Conservation (phyloP, 2,888 invertebrate species). For the Syrista parreyssii region DNA sequence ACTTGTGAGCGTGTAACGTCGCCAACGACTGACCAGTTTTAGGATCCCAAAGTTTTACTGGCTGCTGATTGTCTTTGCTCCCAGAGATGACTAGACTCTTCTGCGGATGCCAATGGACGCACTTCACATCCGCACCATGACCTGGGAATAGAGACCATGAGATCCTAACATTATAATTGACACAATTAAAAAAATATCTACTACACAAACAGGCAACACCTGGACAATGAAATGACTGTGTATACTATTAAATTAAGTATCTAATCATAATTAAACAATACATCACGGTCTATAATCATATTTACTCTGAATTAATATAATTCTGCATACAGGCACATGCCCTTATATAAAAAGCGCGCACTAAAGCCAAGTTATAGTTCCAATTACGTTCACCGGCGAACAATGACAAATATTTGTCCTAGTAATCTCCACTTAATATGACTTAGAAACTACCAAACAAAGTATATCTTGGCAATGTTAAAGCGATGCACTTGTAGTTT, state of each 20-base stretch:
- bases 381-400: no score
- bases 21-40: conserved; percentile 95
- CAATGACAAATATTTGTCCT: background rate
- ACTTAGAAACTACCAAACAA: background rate
- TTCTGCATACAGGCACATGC: no score
- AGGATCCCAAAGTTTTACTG: conserved; percentile 99
- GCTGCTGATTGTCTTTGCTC: conserved; percentile 99
- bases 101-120: conserved; percentile 99
- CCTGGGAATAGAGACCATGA: conserved; percentile 68
- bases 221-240: no score
- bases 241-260: no score
- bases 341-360: no score
- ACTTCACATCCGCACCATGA: conserved; percentile 98
- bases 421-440: background rate
- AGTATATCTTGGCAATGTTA: background rate
- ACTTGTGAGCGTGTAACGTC: conserved; percentile 98
- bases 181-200: no score
- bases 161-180: conserved; percentile 9
- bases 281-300: no score
- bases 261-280: no score
- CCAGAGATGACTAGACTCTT: conserved; percentile 97
- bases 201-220: no score
- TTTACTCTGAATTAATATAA: no score
- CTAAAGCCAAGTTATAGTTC: no score
- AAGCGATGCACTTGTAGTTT: background rate